Evolutionary conservation across 2,888 invertebrate genomes (phyloP).

Genomic region (Oscheius myriophilus): DNA sequence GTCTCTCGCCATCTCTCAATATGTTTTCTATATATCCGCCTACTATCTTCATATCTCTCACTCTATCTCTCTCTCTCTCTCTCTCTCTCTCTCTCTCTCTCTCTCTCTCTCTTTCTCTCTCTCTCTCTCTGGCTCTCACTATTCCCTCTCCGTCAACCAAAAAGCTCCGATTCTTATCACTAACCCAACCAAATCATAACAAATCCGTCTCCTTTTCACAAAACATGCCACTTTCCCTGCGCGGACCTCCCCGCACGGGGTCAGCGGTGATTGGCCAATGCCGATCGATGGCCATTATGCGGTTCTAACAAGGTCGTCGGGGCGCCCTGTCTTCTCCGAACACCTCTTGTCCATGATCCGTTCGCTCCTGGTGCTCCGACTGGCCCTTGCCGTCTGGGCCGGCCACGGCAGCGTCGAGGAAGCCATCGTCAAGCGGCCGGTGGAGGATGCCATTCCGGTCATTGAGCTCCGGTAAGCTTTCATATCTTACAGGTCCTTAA

Average conservation of each 20-base stretch:
- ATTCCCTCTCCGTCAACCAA: neutral
- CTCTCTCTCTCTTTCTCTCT: constrained; percentile 8
- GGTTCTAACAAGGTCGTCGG: constrained; percentile 26
- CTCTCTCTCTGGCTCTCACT: neutral
- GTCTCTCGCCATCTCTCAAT: no score
- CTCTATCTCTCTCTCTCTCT: no score
- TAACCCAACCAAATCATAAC: neutral
- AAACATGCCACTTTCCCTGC: neutral
- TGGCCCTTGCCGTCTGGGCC: constrained; percentile 9
- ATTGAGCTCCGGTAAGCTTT: constrained; percentile 64
- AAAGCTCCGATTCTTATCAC: neutral
- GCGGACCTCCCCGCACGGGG: neutral
- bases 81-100: no score
- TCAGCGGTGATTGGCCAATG: constrained; percentile 2
- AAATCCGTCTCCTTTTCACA: neutral
- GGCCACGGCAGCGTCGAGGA: constrained; percentile 6
- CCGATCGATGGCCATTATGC: constrained; percentile 28
- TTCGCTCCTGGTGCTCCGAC: neutral
- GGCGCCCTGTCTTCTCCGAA: constrained; percentile 11
- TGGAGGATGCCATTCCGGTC: constrained; percentile 69
- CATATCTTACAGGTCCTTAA: neutral
- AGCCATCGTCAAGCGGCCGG: constrained; percentile 31
- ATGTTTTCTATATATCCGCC: no score
- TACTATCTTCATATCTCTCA: no score
- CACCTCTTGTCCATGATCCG: constrained; percentile 4